These are phyloP conservation scores for Desmodus rotundus DNA, from an alignment of 2,113 vertebrate genomes.

Conservation along the genomic window DNA sequence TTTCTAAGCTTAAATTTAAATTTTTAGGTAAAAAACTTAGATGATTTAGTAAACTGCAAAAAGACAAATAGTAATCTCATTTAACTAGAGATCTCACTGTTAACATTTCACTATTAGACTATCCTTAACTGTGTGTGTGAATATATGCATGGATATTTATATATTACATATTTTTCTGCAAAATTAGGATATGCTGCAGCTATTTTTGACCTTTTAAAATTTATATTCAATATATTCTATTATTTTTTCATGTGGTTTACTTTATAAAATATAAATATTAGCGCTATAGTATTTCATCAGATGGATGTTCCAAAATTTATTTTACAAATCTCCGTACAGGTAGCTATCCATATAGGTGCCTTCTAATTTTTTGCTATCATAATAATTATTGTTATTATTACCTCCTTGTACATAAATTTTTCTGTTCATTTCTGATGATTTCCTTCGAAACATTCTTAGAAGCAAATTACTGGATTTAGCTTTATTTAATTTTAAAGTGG, in stretches of 20 bases:
- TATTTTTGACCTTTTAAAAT: background rate
- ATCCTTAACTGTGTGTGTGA: background rate
- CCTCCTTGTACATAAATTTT: background rate
- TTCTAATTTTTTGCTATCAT: slow-evolving; percentile 30
- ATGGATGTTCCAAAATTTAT: slow-evolving; percentile 1
- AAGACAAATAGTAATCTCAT: background rate
- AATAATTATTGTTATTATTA: background rate
- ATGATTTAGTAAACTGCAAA: background rate
- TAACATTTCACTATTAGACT: background rate
- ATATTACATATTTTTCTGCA: background rate
- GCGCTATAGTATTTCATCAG: background rate
- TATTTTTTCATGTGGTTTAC: background rate
- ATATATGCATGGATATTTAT: background rate
- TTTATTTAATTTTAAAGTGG: slow-evolving; percentile 21
- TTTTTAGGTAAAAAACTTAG: slow-evolving; percentile 24
- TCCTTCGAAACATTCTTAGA: background rate
- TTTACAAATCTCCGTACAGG: background rate
- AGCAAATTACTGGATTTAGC: slow-evolving; percentile 13
- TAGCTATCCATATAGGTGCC: background rate
- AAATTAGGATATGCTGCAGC: background rate
- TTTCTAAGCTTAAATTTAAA: slow-evolving; percentile 20
- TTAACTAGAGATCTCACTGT: background rate
- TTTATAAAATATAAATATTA: slow-evolving; percentile 30
- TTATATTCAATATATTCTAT: background rate
- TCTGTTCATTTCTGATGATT: background rate